These are phyloP conservation scores for Pseudonaja textilis DNA, from an alignment of 2,113 vertebrate genomes.

Conservation along the genomic window DNA sequence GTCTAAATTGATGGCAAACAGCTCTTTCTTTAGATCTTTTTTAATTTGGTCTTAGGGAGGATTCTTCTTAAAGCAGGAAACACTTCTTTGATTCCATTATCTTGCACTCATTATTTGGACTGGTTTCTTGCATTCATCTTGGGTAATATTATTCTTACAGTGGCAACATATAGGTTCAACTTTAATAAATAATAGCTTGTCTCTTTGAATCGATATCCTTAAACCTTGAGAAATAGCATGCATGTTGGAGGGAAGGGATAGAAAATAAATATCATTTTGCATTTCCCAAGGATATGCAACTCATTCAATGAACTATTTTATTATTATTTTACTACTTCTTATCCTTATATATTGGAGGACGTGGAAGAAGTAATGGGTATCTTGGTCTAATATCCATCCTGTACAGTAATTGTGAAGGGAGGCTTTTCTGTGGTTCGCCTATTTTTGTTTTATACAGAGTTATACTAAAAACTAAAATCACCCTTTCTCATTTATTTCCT, in stretches of 20 bases:
- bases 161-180: background rate
- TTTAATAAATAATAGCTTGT: background rate
- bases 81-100: background rate
- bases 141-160: background rate
- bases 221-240: background rate
- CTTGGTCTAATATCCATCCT: background rate
- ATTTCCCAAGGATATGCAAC: background rate
- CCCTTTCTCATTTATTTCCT: background rate
- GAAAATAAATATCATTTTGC: background rate
- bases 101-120: background rate
- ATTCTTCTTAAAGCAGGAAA: background rate
- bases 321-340: background rate
- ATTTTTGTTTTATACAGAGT: background rate
- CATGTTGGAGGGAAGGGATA: background rate
- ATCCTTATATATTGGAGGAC: background rate
- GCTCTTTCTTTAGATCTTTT: background rate
- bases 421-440: background rate
- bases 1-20: background rate
- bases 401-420: background rate
- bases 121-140: background rate
- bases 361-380: background rate
- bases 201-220: background rate
- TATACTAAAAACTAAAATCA: background rate
- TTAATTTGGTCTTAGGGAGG: background rate
- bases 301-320: background rate